Conservation (phyloP, 2,888 invertebrate species). For the Dorcus hopei region DNA sequence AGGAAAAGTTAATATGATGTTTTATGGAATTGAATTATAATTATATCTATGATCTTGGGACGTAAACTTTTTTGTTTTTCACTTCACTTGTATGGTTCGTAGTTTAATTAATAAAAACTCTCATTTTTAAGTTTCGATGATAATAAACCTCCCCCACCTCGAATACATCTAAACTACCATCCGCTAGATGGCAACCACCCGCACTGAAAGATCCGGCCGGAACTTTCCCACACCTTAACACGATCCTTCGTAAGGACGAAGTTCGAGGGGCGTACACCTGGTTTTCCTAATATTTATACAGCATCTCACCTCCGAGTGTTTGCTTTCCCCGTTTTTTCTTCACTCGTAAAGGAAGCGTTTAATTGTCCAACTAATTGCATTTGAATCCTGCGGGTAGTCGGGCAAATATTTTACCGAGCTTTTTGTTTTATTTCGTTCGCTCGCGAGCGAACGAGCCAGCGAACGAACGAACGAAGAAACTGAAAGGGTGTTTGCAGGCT, state of each 20-base stretch:
- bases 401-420: slow-evolving; percentile 15
- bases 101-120: too few species aligned
- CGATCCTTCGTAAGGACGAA: slow-evolving; percentile 10
- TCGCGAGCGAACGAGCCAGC: background rate
- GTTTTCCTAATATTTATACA: slow-evolving; percentile 29
- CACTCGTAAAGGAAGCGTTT: background rate
- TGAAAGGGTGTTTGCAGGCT: background rate
- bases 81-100: too few species aligned
- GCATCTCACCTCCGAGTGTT: slow-evolving; percentile 17
- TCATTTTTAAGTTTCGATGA: too few species aligned
- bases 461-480: background rate
- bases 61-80: too few species aligned
- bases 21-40: too few species aligned
- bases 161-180: slow-evolving; percentile 19
- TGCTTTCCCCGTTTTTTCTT: slow-evolving; percentile 3
- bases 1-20: too few species aligned
- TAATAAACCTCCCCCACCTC: slow-evolving; percentile 10
- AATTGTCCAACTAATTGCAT: slow-evolving; percentile 23
- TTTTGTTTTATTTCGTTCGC: slow-evolving; percentile 2
- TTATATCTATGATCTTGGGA: too few species aligned
- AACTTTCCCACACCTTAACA: slow-evolving; percentile 12
- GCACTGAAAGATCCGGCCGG: background rate
- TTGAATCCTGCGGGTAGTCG: slow-evolving; percentile 13
- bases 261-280: slow-evolving; percentile 25
- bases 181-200: slow-evolving; percentile 27